These are phyloP conservation scores for Scaptomyza flava DNA, from an alignment of 2,888 invertebrate species.

Conservation along the genomic window DNA sequence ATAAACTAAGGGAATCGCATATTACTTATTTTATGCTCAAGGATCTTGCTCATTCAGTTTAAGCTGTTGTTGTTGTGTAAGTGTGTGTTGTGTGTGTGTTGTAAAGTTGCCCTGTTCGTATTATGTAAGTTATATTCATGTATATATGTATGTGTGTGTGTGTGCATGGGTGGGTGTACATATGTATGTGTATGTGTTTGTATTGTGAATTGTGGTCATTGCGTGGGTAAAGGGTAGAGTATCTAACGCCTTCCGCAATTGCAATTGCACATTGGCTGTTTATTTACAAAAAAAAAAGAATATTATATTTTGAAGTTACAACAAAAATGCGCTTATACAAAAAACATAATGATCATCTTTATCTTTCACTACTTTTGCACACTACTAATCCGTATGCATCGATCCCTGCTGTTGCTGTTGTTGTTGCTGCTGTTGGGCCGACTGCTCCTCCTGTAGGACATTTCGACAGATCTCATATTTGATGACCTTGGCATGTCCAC, in stretches of 20 bases:
- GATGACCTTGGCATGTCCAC: constrained; percentile 78
- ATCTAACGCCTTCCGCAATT: constrained; percentile 38
- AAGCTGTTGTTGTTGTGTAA: constrained; percentile 24
- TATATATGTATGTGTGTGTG: constrained; percentile 15
- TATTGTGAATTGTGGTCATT: constrained; percentile 20
- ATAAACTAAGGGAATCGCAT: constrained; percentile 76
- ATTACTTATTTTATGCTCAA: constrained; percentile 40
- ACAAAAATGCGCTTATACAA: constrained; percentile 39
- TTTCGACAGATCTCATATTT: constrained; percentile 74
- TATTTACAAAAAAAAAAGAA: constrained; percentile 43
- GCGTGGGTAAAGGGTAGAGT: constrained; percentile 4
- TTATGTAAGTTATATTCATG: constrained; percentile 18
- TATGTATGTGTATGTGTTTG: constrained; percentile 45
- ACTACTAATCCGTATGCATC: constrained; percentile 59
- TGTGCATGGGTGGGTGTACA: constrained; percentile 55
- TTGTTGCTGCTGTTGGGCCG: constrained; percentile 71
- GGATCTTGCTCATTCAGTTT: constrained; percentile 38
- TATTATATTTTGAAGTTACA: constrained; percentile 13
- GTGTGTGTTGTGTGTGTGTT: constrained; percentile 30
- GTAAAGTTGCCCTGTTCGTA: constrained; percentile 44
- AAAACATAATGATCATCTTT: constrained; percentile 2
- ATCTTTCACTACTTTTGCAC: background rate
- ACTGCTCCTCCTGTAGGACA: constrained; percentile 76
- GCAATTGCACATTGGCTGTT: constrained; percentile 55
- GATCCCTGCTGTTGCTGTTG: constrained; percentile 65